Conservation (phyloP, 2,797 vertebrate species). For the Chrosomus eos region DNA sequence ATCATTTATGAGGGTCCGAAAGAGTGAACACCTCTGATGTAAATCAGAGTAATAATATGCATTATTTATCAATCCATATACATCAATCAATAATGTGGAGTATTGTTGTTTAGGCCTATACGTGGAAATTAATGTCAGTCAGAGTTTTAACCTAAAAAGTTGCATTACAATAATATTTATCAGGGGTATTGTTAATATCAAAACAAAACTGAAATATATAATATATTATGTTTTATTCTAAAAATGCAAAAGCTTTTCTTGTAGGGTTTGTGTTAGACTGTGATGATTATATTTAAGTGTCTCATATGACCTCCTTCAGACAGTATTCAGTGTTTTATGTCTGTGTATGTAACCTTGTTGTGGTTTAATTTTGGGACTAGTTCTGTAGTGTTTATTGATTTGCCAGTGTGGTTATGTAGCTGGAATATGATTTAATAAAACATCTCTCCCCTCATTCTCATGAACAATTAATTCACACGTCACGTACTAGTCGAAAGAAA, state of each 20-base stretch:
- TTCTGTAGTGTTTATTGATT: conserved; percentile 64
- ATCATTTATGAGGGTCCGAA: too few relatives aligned
- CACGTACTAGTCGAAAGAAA: conserved; percentile 29
- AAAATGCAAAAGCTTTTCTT: neutral
- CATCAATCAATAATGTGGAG: too few relatives aligned
- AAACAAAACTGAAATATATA: neutral
- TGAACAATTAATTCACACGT: conserved; percentile 54
- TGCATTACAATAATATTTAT: neutral
- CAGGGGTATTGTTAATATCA: neutral
- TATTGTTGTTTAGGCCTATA: neutral
- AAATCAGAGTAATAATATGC: too few relatives aligned
- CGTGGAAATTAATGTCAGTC: neutral
- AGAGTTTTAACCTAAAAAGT: too few relatives aligned
- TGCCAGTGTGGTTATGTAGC: conserved; percentile 53
- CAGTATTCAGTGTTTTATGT: conserved; percentile 3
- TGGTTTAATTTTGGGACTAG: conserved; percentile 50
- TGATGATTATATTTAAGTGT: neutral
- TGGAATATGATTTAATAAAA: conserved; percentile 57
- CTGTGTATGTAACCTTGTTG: conserved; percentile 42
- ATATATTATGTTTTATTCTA: neutral
- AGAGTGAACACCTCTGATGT: too few relatives aligned
- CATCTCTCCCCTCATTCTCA: conserved; percentile 49
- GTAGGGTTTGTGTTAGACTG: neutral
- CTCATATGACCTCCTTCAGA: neutral
- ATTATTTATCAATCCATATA: neutral